Conservation (phyloP, 2,113 vertebrate genomes). For the Okapia johnstoni region DNA sequence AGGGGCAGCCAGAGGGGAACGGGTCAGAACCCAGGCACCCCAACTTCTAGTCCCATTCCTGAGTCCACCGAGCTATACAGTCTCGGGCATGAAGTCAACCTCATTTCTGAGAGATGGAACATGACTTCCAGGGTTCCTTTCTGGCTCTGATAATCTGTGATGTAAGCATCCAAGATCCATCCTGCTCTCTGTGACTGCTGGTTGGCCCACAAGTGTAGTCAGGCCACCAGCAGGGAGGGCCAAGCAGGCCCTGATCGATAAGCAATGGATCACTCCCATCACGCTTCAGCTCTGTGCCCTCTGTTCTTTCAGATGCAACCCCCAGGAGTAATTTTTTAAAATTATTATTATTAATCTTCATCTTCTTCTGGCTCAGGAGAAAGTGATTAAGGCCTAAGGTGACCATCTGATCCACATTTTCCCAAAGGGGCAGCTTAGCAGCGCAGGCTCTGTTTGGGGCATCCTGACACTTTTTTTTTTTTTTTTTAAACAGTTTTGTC, state of each 20-base stretch:
- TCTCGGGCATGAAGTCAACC: neutral
- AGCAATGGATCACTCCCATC: neutral
- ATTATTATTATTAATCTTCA: conserved; percentile 42
- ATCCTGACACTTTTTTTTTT: neutral
- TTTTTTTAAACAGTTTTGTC: neutral
- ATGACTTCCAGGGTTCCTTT: neutral
- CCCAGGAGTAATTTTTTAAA: neutral
- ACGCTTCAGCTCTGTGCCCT: neutral
- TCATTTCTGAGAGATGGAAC: neutral
- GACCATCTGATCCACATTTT: conserved; percentile 29
- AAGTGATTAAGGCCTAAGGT: conserved; percentile 56
- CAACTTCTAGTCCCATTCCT: neutral
- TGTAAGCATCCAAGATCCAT: neutral
- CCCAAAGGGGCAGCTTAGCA: neutral
- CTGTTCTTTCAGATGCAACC: neutral
- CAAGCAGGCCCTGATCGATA: neutral
- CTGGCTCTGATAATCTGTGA: neutral
- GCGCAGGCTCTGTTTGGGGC: neutral
- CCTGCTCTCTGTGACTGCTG: fast-evolving
- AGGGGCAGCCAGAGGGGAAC: neutral
- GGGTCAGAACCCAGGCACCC: neutral
- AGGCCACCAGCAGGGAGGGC: neutral
- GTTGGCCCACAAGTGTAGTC: fast-evolving
- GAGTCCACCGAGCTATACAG: neutral
- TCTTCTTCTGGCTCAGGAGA: conserved; percentile 42